Conservation (phyloP, 1,140 invertebrate species). For the Drosophila kepulauana region DNA sequence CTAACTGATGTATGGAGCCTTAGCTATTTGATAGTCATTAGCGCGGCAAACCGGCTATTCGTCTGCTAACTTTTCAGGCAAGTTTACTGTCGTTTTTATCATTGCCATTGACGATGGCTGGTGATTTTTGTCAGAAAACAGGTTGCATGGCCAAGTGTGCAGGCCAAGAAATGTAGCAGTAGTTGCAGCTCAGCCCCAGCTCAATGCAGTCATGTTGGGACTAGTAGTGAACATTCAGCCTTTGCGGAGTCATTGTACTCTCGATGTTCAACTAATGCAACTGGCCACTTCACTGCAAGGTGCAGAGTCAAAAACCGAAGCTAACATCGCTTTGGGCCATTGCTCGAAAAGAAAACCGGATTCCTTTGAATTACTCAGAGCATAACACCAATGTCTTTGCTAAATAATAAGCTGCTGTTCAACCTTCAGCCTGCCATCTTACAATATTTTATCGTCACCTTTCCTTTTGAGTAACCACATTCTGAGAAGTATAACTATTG, state of each 20-base stretch:
- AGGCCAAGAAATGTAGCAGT: conserved; percentile 76
- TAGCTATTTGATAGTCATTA: conserved; percentile 70
- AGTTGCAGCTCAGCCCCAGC: neutral
- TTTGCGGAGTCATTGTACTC: conserved; percentile 73
- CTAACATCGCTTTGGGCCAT: conserved; percentile 74
- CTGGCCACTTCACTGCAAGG: conserved; percentile 29
- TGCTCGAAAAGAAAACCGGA: conserved; percentile 67
- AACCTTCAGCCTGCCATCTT: no score
- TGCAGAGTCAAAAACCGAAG: conserved; percentile 17
- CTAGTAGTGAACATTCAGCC: conserved; percentile 32
- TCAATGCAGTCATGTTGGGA: conserved; percentile 12
- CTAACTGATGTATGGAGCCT: conserved; percentile 45
- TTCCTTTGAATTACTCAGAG: conserved; percentile 51
- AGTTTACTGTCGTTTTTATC: conserved; percentile 36
- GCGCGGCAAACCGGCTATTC: conserved; percentile 64
- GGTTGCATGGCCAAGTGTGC: conserved; percentile 63
- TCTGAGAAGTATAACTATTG: no score
- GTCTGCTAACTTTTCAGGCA: conserved; percentile 35
- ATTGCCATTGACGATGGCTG: conserved; percentile 20
- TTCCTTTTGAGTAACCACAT: no score
- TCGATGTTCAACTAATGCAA: conserved; percentile 78
- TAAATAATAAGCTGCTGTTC: no score
- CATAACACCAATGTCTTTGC: neutral
- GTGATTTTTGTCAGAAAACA: conserved; percentile 56
- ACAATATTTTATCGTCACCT: no score